These are phyloP conservation scores for Philereme vetulata DNA, from an alignment of 2,888 invertebrate species.

Conservation along the genomic window DNA sequence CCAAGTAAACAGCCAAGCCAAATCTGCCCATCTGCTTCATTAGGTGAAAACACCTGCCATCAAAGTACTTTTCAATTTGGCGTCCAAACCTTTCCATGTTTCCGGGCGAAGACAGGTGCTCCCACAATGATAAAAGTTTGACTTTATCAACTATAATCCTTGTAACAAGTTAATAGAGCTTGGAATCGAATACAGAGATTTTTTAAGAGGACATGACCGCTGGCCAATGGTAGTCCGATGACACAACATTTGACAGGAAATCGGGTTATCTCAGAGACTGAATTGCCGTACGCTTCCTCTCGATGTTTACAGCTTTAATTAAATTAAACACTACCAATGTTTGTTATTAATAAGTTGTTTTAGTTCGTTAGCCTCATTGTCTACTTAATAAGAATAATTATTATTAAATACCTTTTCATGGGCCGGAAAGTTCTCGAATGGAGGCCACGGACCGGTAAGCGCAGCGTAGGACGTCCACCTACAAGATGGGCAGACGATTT, in stretches of 20 bases:
- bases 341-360: slow-evolving; percentile 12
- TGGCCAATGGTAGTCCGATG: slow-evolving; percentile 26
- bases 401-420: slow-evolving; percentile 5
- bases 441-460: no score
- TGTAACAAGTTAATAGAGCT: slow-evolving; percentile 9
- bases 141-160: slow-evolving; percentile 1
- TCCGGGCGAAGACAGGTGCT: slow-evolving; percentile 26
- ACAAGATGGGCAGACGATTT: no score
- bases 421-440: no score
- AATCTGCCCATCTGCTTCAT: slow-evolving; percentile 10
- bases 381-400: slow-evolving; percentile 4
- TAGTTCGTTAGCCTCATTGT: slow-evolving; percentile 37
- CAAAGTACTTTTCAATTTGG: slow-evolving; percentile 14
- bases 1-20: neutral
- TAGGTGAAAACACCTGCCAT: slow-evolving; percentile 17
- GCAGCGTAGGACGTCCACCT: no score
- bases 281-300: slow-evolving; percentile 58
- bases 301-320: slow-evolving; percentile 42
- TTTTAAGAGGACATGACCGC: slow-evolving; percentile 19
- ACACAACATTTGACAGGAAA: slow-evolving; percentile 63
- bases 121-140: slow-evolving; percentile 1
- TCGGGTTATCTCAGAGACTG: slow-evolving; percentile 68
- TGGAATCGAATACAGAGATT: slow-evolving; percentile 16
- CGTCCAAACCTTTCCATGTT: slow-evolving; percentile 18
- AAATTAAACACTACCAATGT: slow-evolving; percentile 20